phyloP scores from a whole-genome alignment of 2,797 vertebrate species.

The Syngnathus rostellatus region DNA sequence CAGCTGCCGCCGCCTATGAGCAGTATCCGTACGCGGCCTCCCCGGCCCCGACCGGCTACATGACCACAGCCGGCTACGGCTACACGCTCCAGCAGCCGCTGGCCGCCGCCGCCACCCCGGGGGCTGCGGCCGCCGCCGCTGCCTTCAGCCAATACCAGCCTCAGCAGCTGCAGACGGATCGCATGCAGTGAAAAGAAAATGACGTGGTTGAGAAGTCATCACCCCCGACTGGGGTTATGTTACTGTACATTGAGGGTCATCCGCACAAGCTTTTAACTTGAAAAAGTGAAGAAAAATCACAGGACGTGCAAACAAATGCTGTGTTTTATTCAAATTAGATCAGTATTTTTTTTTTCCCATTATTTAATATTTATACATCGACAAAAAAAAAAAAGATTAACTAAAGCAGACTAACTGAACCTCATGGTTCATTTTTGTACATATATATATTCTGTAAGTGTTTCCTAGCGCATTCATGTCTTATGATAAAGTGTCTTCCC shows the following conservation, averaged over 20 bases:
- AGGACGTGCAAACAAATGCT: constrained; percentile 34
- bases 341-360: constrained; percentile 52
- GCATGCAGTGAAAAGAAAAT: constrained; percentile 80
- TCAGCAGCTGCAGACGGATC: constrained; percentile 92
- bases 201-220: constrained; percentile 6
- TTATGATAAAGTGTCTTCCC: constrained; percentile 55
- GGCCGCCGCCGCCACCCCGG: constrained; percentile 77
- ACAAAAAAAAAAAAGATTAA: constrained; percentile 19
- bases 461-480: constrained; percentile 49
- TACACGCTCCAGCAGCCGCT: constrained; percentile 93
- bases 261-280: constrained; percentile 48
- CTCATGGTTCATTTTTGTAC: constrained; percentile 25
- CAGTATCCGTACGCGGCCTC: constrained; percentile 94
- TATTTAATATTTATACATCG: constrained; percentile 63
- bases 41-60: constrained; percentile 82
- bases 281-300: constrained; percentile 50
- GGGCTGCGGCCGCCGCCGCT: constrained; percentile 71
- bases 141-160: constrained; percentile 86
- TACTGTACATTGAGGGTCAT: constrained; percentile 27
- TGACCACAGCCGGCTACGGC: constrained; percentile 86
- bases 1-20: constrained; percentile 84
- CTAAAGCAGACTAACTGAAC: constrained; percentile 38
- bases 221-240: not conserved
- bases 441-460: constrained; percentile 15
- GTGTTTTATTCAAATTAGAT: constrained; percentile 49